phyloP scores from a whole-genome alignment of 2,888 invertebrate genomes.

The Eilema griseolum region DNA sequence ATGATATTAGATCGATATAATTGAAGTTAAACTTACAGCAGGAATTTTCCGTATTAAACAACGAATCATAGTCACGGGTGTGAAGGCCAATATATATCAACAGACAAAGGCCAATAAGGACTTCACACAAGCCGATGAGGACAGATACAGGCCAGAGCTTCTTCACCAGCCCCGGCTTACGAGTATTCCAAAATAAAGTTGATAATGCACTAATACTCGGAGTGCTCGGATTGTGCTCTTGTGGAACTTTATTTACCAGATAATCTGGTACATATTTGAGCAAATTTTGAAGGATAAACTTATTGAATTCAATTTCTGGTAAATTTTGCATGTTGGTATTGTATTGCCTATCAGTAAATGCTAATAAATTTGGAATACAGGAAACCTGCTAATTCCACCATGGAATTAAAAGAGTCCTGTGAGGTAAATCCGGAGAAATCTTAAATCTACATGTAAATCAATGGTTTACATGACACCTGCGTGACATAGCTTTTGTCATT shows the following conservation, averaged over 20 bases:
- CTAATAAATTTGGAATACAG: not conserved
- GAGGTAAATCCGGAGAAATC: not conserved
- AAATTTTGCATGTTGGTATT: constrained; percentile 37
- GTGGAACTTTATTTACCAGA: not conserved
- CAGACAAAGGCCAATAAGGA: constrained; percentile 31
- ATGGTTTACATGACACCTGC: not conserved
- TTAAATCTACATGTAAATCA: too few relatives aligned
- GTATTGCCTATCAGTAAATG: not conserved
- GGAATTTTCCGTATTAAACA: constrained; percentile 39
- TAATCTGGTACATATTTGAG: constrained; percentile 29
- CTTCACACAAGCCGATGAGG: constrained; percentile 33
- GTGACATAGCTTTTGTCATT: not conserved
- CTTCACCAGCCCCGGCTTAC: constrained; percentile 26
- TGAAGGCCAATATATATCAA: constrained; percentile 15
- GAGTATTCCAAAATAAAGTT: constrained; percentile 2
- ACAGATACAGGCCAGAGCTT: constrained; percentile 30
- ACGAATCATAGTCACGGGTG: constrained; percentile 33
- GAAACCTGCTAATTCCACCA: not conserved
- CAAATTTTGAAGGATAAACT: constrained; percentile 38
- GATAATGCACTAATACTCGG: not conserved
- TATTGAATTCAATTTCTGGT: constrained; percentile 31
- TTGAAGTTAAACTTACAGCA: constrained; percentile 30
- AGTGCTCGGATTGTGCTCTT: not conserved
- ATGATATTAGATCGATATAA: not conserved
- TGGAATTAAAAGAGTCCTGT: constrained; percentile 1